These are phyloP conservation scores for Toxotes lorentzi DNA, from an alignment of 2,797 vertebrate genomes.

Conservation along the genomic window DNA sequence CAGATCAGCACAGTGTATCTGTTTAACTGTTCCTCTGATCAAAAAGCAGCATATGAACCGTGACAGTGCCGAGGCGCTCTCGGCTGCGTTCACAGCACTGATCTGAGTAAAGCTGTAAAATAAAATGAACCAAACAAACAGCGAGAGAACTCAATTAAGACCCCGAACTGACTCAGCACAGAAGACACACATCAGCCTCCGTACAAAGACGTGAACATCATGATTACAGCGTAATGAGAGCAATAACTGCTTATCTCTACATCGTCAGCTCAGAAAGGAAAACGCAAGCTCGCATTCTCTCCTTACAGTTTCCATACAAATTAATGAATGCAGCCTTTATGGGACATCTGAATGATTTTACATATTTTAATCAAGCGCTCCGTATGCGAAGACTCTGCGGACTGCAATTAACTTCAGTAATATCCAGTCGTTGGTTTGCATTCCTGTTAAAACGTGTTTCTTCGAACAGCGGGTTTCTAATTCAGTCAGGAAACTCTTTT, in stretches of 20 bases:
- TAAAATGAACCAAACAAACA: constrained; percentile 41
- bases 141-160: constrained; percentile 33
- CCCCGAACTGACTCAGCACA: constrained; percentile 36
- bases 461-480: not conserved
- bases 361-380: constrained; percentile 16
- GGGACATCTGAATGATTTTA: constrained; percentile 1
- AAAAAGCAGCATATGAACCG: constrained; percentile 6
- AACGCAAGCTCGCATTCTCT: not conserved
- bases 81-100: constrained; percentile 23
- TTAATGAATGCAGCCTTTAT: constrained; percentile 22
- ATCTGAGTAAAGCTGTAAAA: constrained; percentile 28
- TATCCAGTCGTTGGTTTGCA: not conserved
- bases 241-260: constrained; percentile 7
- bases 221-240: constrained; percentile 27
- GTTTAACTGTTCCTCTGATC: constrained; percentile 34
- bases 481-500: not conserved
- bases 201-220: not conserved
- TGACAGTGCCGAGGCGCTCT: not conserved
- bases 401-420: not conserved
- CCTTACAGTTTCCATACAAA: constrained; percentile 6
- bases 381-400: not conserved
- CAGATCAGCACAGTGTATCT: constrained; percentile 17
- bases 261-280: not conserved
- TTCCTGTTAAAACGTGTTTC: not conserved
- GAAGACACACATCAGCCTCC: not conserved